These are phyloP conservation scores for Peromyscus californicus DNA, from an alignment of 2,113 vertebrate genomes.

Conservation along the genomic window DNA sequence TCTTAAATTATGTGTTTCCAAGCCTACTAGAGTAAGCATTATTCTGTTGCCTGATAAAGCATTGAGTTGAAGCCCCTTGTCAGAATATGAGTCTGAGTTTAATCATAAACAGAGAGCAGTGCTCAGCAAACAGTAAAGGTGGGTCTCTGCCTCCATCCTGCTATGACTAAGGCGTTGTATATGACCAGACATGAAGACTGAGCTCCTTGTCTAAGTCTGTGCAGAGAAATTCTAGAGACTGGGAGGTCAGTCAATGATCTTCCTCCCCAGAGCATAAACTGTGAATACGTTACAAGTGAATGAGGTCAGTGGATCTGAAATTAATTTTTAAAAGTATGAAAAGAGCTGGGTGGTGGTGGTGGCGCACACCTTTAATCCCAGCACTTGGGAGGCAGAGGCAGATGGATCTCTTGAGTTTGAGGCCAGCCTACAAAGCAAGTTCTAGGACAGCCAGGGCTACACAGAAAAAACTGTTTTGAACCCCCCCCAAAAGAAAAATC, in stretches of 20 bases:
- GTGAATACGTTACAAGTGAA: neutral
- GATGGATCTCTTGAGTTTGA: neutral
- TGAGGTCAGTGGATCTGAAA: neutral
- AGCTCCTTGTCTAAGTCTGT: slow-evolving; percentile 13
- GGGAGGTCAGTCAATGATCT: neutral
- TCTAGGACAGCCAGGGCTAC: neutral
- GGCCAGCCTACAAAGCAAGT: neutral
- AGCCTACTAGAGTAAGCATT: slow-evolving; percentile 7
- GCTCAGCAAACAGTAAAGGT: neutral
- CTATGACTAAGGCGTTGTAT: neutral
- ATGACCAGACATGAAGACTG: neutral
- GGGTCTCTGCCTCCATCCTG: neutral
- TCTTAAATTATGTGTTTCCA: slow-evolving; percentile 56
- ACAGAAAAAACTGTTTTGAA: neutral
- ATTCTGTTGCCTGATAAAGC: neutral
- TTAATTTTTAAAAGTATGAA: neutral
- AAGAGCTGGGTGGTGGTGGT: neutral
- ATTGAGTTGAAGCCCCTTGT: slow-evolving; percentile 16
- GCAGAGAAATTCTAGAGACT: slow-evolving; percentile 44
- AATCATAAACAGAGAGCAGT: neutral
- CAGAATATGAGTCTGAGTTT: neutral
- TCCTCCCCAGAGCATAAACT: neutral
- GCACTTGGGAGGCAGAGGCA: neutral
- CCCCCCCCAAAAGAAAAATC: neutral
- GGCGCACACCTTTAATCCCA: neutral